phyloP scores from a whole-genome alignment of 1,140 invertebrate genomes.

The Drosophila eugracilis region DNA sequence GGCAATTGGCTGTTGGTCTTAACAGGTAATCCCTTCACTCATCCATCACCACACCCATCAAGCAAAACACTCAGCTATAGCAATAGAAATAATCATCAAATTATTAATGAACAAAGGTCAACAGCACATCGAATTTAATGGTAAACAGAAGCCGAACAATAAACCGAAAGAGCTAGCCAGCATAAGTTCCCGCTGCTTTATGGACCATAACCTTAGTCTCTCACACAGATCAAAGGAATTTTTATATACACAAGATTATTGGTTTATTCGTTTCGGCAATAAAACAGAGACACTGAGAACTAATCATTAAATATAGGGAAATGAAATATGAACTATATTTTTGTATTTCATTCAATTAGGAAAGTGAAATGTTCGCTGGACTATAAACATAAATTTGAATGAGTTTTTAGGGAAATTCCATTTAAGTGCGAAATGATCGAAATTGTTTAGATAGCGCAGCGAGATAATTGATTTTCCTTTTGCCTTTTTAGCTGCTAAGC shows the following conservation, averaged over 20 bases:
- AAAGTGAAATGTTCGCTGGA: background rate
- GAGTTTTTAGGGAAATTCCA: slow-evolving; percentile 4
- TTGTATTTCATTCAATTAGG: background rate
- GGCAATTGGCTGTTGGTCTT: slow-evolving; percentile 59
- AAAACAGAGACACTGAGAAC: background rate
- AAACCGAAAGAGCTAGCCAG: slow-evolving; percentile 20
- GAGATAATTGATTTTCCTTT: slow-evolving; percentile 50
- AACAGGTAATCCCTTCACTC: slow-evolving; percentile 62
- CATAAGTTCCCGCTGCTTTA: slow-evolving; percentile 34
- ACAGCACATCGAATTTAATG: slow-evolving; percentile 23
- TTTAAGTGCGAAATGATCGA: slow-evolving; percentile 19
- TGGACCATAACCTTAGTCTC: slow-evolving; percentile 34
- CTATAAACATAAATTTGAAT: slow-evolving; percentile 15
- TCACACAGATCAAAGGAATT: slow-evolving; percentile 30
- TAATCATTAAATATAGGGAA: background rate
- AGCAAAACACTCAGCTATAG: slow-evolving; percentile 6
- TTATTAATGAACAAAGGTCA: slow-evolving; percentile 21
- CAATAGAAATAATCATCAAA: slow-evolving; percentile 10
- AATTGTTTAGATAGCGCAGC: slow-evolving; percentile 32
- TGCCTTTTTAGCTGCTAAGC: slow-evolving; percentile 42
- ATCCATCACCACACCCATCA: slow-evolving; percentile 2
- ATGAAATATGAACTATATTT: background rate
- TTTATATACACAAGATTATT: slow-evolving; percentile 12
- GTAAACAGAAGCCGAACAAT: slow-evolving; percentile 29
- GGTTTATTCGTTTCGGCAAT: slow-evolving; percentile 9